Conservation (phyloP, 2,113 vertebrate genomes). For the Okapia johnstoni region DNA sequence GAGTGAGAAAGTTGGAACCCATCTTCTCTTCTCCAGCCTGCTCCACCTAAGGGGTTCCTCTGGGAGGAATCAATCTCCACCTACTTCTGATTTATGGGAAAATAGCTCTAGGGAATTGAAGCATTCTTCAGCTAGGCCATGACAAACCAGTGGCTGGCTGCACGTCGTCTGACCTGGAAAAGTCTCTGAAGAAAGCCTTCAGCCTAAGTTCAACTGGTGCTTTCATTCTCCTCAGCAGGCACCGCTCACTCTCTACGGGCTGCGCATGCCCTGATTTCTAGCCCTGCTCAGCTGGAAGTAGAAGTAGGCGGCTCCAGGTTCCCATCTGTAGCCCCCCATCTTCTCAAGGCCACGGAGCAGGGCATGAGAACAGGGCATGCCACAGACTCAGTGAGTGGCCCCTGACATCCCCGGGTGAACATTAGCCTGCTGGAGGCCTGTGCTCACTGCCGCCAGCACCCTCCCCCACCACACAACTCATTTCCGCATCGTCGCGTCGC, state of each 20-base stretch:
- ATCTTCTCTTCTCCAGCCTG: not conserved
- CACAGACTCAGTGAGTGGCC: not conserved
- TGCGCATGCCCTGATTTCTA: accelerated
- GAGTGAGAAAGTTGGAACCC: not conserved
- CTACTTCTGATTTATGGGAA: not conserved
- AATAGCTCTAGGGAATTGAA: not conserved
- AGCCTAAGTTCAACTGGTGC: not conserved
- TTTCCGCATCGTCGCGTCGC: constrained; percentile 21
- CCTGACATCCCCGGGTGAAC: not conserved
- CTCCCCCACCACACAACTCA: not conserved
- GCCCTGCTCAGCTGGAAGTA: not conserved
- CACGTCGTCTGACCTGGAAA: not conserved
- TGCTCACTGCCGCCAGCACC: accelerated
- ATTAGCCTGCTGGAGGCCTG: not conserved
- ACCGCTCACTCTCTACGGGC: accelerated
- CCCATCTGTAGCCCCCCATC: not conserved
- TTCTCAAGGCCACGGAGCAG: not conserved
- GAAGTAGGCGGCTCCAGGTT: not conserved
- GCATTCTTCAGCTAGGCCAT: not conserved
- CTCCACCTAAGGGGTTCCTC: not conserved
- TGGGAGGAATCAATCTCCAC: not conserved
- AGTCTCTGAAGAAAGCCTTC: not conserved
- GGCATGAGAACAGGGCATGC: not conserved
- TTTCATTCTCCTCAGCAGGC: not conserved
- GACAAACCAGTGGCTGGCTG: not conserved